Evolutionary conservation across 2,113 vertebrate species (phyloP).

Genomic region (Panthera uncia): DNA sequence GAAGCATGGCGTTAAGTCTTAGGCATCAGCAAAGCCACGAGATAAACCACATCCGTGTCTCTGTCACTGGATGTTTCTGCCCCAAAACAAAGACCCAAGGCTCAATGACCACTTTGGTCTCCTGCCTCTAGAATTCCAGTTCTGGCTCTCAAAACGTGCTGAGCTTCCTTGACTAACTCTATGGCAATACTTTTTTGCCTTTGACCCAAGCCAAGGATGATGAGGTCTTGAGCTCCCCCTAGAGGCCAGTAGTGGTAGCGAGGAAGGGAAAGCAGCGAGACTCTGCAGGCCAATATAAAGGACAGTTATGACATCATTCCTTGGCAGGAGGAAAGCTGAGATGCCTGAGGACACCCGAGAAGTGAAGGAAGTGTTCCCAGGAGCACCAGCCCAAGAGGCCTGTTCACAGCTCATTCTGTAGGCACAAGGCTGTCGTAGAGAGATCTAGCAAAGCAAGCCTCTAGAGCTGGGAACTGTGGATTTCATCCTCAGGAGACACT

Average conservation of each 20-base stretch:
- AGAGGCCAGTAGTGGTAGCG: conserved; percentile 28
- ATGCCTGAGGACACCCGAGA: fast-evolving
- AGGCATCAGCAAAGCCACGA: not conserved
- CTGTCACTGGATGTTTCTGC: not conserved
- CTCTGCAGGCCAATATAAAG: no score
- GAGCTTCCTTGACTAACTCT: not conserved
- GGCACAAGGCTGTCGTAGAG: not conserved
- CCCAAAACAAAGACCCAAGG: not conserved
- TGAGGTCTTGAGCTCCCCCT: conserved; percentile 76
- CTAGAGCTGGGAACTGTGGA: not conserved
- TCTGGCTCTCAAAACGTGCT: not conserved
- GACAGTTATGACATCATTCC: not conserved
- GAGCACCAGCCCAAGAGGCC: not conserved
- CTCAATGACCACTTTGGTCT: not conserved
- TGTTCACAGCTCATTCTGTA: not conserved
- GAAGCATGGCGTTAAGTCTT: not conserved
- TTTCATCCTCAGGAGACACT: not conserved
- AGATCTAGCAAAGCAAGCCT: not conserved
- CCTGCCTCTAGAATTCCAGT: no score
- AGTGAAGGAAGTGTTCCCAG: no score
- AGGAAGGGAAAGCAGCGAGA: not conserved
- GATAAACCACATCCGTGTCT: not conserved
- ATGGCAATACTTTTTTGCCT: not conserved
- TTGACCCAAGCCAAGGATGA: conserved; percentile 26
- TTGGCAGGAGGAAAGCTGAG: not conserved